Conservation (phyloP, 2,113 vertebrate genomes). For the Guaruba guarouba region DNA sequence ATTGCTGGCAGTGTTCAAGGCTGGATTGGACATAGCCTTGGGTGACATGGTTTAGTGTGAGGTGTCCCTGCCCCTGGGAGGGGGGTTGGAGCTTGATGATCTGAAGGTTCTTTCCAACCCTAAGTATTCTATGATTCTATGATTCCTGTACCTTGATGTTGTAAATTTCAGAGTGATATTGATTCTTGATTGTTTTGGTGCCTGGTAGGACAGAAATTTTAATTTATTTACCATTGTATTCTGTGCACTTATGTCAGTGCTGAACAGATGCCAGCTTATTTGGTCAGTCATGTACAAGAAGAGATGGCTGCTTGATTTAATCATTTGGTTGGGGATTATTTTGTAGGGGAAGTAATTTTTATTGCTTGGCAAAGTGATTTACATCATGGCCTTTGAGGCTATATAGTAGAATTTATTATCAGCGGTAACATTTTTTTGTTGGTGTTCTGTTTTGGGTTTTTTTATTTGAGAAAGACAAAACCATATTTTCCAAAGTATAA, state of each 20-base stretch:
- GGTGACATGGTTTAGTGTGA: too few relatives aligned
- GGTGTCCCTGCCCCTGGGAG: too few relatives aligned
- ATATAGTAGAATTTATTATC: neutral
- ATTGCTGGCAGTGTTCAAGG: too few relatives aligned
- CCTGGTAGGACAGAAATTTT: neutral
- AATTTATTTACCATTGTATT: neutral
- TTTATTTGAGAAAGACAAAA: neutral
- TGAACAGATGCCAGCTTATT: neutral
- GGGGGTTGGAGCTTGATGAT: too few relatives aligned
- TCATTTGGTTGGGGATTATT: neutral
- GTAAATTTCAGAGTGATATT: neutral
- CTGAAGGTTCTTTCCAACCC: too few relatives aligned
- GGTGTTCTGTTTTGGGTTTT: neutral
- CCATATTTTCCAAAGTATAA: neutral
- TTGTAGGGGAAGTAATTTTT: neutral
- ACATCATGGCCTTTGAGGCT: neutral
- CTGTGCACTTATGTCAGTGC: neutral
- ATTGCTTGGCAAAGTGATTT: neutral
- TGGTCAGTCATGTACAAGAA: neutral
- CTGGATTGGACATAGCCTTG: too few relatives aligned
- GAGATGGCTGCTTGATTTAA: conserved; percentile 5
- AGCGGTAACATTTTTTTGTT: neutral
- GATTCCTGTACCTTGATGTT: neutral
- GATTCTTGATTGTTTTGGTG: neutral
- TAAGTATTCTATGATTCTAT: too few relatives aligned